Conservation (phyloP, 2,888 invertebrate genomes). For the Allygus modestus region DNA sequence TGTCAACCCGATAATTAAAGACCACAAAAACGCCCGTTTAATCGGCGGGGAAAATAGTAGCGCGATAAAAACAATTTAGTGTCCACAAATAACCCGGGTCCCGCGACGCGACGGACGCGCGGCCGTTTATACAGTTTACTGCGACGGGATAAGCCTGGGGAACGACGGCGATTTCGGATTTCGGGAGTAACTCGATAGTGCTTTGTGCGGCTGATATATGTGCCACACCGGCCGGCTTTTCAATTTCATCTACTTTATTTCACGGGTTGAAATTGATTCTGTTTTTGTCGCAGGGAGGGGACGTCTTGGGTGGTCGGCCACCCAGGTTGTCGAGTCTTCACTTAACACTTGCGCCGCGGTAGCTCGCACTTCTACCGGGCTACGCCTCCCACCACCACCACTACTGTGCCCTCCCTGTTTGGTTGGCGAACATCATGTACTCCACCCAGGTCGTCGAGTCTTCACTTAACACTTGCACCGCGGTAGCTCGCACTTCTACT, state of each 20-base stretch:
- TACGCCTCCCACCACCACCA: not conserved
- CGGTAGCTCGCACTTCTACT: constrained; percentile 8
- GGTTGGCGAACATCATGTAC: constrained; percentile 10
- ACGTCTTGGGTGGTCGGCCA: constrained; percentile 24
- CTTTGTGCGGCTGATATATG: constrained; percentile 51
- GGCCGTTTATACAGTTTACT: constrained; percentile 15
- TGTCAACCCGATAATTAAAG: not conserved
- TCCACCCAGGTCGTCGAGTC: not conserved
- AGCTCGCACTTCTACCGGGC: not conserved
- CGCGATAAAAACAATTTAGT: constrained; percentile 41
- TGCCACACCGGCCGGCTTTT: constrained; percentile 48
- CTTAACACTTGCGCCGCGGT: constrained; percentile 5
- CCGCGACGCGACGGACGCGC: not conserved
- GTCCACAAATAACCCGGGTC: constrained; percentile 16
- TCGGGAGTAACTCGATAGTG: constrained; percentile 52
- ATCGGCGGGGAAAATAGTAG: constrained; percentile 3
- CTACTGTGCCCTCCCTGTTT: not conserved
- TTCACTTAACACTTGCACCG: constrained; percentile 9
- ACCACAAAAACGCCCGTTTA: constrained; percentile 15
- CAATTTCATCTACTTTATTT: constrained; percentile 59
- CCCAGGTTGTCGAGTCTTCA: constrained; percentile 22
- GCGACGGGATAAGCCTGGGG: not conserved
- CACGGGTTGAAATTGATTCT: constrained; percentile 57
- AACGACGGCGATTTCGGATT: not conserved
- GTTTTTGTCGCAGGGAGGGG: constrained; percentile 41